Base-by-base conservation (phyloP, 2,888 invertebrate genomes). In the Pilophorus perplexus region DNA sequence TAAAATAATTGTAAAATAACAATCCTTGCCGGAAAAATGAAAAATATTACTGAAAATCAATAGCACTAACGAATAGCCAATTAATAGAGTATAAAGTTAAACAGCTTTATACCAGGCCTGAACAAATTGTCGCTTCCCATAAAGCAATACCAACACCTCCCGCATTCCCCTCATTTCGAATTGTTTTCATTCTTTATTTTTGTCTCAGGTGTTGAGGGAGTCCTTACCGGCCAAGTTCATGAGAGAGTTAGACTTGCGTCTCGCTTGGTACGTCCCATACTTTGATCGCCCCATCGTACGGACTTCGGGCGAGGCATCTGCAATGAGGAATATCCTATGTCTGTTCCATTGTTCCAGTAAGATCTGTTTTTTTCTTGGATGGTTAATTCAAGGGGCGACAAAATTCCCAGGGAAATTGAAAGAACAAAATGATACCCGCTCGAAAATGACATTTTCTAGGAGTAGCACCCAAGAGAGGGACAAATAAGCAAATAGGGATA, bases 201-300 rank as follows among this genome's bases (percentile, higher is more conserved):
- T 64, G 23, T 37, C 33, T 38, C 20, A 54, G 59, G 64, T 68
- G n/a, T 60, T 62, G 27, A 46, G 44, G 62, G 62, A 46, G 37
- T 62, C 62, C 91, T 92, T 91, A 92, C 92, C 91, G 86, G 90
- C 90, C 85, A 92, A 85, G 86, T 92, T 92, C 90, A 92, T 90
- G 84, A 92, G 87, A 80, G 91, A 92, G 87, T 89, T 91, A 82
- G 91, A 91, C 84, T 91, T 91, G 86, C 91, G 88, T 76, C 83
- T 83, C 84, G 89, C 89, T 86, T 87, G 87, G 86, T 86, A 87
- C 84, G 86, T 85, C 80, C 86, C 82, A 84, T 86, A 88, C 85
- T 87, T 88, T 85, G 87, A 85, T 82, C 87, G 85, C 82, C 70
- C 68, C 67, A 87, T 86, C 80, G 87, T 83, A 82, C 89, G 85